A percentile compares a stretch with the other conserved stretches of the same genome.
These are phyloP conservation scores for Dendronephthya gigantea DNA, from an alignment of 64 coral and sea anemone genomes.

Conservation along the genomic window DNA sequence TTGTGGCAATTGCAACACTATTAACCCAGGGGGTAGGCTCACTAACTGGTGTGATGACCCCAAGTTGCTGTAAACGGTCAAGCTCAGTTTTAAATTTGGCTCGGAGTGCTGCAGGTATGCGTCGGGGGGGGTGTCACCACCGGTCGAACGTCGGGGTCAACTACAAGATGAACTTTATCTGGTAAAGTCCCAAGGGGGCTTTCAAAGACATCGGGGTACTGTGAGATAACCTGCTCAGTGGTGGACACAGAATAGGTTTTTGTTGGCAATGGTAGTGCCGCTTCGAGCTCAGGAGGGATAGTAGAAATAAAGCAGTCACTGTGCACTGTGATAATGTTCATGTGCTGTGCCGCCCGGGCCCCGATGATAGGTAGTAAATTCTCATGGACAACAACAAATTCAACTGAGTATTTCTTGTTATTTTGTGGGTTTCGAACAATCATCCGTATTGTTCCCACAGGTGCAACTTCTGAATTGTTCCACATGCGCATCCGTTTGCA, in stretches of 20 bases:
- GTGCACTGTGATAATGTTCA: neutral
- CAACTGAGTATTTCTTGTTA: neutral
- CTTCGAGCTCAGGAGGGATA: neutral
- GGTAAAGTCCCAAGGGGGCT: neutral
- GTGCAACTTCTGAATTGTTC: conserved; percentile 7
- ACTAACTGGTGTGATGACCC: neutral
- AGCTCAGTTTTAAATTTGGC: neutral
- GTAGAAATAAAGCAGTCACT: neutral
- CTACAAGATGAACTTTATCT: neutral
- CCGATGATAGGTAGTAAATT: neutral
- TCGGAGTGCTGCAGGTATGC: neutral
- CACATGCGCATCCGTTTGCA: neutral
- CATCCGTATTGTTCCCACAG: neutral
- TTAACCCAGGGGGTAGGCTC: neutral
- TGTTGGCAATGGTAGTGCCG: neutral
- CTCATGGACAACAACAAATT: neutral
- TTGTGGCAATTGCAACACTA: neutral
- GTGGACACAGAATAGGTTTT: neutral
- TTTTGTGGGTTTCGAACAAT: neutral
- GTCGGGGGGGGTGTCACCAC: neutral
- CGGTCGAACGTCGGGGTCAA: neutral
- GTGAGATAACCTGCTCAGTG: neutral
- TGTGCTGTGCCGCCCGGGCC: neutral
- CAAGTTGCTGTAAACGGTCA: neutral
- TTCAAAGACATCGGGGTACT: conserved; percentile 7